Conservation (phyloP, 1,140 invertebrate genomes). For the Pseudomyrmex dendroicus region DNA sequence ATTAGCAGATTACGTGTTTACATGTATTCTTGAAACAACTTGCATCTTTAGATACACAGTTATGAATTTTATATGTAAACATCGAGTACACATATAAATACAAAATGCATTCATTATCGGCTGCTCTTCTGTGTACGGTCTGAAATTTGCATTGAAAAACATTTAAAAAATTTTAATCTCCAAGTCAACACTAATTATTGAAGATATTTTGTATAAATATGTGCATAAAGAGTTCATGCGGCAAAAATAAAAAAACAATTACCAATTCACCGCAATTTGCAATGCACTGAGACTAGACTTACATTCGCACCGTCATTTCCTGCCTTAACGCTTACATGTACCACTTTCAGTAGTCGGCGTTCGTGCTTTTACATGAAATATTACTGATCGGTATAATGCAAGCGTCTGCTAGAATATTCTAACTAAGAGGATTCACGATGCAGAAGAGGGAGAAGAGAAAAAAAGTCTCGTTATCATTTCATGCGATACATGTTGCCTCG, state of each 20-base stretch:
- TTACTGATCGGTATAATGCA: conserved; percentile 46
- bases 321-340: neutral
- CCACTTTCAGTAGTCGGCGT: neutral
- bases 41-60: neutral
- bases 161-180: conserved; percentile 26
- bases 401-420: conserved; percentile 47
- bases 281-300: conserved; percentile 29
- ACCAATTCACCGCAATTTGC: conserved; percentile 32
- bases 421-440: conserved; percentile 36
- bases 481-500: conserved; percentile 36
- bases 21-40: neutral
- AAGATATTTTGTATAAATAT: conserved; percentile 21
- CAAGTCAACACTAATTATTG: conserved; percentile 23
- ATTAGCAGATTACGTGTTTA: neutral
- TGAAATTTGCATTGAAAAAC: conserved; percentile 6
- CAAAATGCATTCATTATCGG: neutral
- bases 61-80: no score
- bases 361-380: conserved; percentile 53
- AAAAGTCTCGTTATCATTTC: conserved; percentile 40
- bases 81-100: no score
- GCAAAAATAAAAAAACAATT: conserved; percentile 20
- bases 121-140: neutral
- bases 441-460: neutral
- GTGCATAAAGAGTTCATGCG: conserved; percentile 24
- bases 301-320: neutral